These are phyloP conservation scores for Ligdia adustata DNA, from an alignment of 2,888 invertebrate genomes.

Conservation along the genomic window DNA sequence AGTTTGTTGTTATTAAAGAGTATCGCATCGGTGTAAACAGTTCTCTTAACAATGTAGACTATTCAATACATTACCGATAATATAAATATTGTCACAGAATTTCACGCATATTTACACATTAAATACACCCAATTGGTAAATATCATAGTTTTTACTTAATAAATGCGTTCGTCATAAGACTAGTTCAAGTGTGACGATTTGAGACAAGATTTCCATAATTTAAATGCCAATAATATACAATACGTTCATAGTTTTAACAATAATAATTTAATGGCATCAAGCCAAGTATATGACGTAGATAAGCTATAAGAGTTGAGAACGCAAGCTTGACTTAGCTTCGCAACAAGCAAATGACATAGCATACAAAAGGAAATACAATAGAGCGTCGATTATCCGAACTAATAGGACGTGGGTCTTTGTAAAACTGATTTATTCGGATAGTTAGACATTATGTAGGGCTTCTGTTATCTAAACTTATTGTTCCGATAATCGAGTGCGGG, in stretches of 20 bases:
- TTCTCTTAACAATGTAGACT: background rate
- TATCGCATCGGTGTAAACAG: background rate
- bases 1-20: no score
- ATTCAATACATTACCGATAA: background rate
- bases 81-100: slow-evolving; percentile 21
- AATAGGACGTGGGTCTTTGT: no score
- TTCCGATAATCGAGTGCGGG: no score
- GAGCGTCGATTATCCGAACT: no score
- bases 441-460: no score
- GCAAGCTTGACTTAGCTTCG: no score
- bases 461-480: no score
- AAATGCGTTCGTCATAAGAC: slow-evolving; percentile 62
- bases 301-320: no score
- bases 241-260: slow-evolving; percentile 28
- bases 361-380: no score
- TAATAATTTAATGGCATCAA: background rate
- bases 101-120: slow-evolving; percentile 4
- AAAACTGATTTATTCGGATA: no score
- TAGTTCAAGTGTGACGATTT: slow-evolving; percentile 48
- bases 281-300: no score
- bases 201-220: slow-evolving; percentile 41
- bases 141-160: slow-evolving; percentile 38
- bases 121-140: slow-evolving; percentile 1
- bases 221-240: slow-evolving; percentile 33
- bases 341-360: no score